phyloP scores from a whole-genome alignment of 1,140 invertebrate genomes.

The Phymastichus coffea region DNA sequence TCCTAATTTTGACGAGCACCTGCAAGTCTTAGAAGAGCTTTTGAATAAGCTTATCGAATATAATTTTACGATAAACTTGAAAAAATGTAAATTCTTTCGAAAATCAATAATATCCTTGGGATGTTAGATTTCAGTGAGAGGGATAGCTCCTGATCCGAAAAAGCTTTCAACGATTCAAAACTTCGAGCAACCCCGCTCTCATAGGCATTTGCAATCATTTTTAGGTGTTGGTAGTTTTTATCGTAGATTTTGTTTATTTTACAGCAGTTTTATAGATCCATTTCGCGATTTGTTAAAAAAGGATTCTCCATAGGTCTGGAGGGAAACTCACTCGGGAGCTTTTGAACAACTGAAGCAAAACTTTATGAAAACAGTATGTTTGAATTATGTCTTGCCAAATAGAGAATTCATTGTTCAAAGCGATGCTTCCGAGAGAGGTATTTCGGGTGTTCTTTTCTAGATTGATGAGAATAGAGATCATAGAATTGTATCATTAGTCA shows the following conservation, averaged over 20 bases:
- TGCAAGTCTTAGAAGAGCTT: background rate
- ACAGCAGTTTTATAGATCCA: conserved; percentile 8
- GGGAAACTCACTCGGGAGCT: background rate
- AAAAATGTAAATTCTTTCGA: background rate
- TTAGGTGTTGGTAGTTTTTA: conserved; percentile 24
- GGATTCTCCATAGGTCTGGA: too few relatives aligned
- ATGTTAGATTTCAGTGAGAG: conserved; percentile 34
- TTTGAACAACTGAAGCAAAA: conserved; percentile 20
- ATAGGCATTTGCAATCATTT: conserved; percentile 21
- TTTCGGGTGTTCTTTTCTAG: too few relatives aligned
- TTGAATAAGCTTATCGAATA: conserved; percentile 6
- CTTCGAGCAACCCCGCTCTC: conserved; percentile 34
- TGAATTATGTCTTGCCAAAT: conserved; percentile 18
- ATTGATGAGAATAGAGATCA: too few relatives aligned
- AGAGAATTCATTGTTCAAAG: conserved; percentile 9
- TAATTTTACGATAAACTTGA: conserved; percentile 22
- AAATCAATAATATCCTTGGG: conserved; percentile 33
- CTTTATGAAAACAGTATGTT: conserved; percentile 8
- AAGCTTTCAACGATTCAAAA: conserved; percentile 40
- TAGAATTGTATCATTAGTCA: too few relatives aligned
- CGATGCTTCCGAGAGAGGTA: too few relatives aligned
- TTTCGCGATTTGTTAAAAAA: conserved; percentile 19
- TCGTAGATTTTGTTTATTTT: conserved; percentile 8
- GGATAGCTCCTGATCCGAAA: conserved; percentile 37
- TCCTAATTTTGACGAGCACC: background rate